Evolutionary conservation across 2,888 invertebrate species (phyloP).

Genomic region (Spilosoma lubricipeda): DNA sequence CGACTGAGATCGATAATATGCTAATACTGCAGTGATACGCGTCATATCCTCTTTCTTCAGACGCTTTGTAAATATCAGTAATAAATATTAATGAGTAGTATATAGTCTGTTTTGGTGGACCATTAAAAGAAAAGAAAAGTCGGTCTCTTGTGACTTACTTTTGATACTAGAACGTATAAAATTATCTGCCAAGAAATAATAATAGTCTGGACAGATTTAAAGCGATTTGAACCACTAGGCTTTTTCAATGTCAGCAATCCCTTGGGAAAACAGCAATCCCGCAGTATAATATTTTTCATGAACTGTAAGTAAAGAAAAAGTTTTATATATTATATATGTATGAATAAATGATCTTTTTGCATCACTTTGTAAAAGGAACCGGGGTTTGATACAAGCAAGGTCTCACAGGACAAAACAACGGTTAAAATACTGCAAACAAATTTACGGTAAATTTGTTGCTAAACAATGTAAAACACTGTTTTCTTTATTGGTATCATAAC

Average conservation of each 20-base stretch:
- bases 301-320: background rate
- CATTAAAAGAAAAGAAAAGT: background rate
- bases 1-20: background rate
- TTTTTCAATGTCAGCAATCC: background rate
- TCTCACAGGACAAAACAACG: background rate
- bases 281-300: background rate
- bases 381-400: background rate
- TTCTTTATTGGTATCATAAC: background rate
- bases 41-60: constrained; percentile 21
- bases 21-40: background rate
- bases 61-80: constrained; percentile 60
- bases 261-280: background rate
- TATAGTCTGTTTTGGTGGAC: background rate
- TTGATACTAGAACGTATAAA: background rate
- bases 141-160: background rate
- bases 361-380: background rate
- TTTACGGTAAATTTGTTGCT: background rate
- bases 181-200: background rate
- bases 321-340: background rate
- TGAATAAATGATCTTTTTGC: background rate
- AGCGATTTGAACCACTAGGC: background rate
- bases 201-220: background rate
- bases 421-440: background rate
- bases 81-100: background rate
- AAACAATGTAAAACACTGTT: background rate